A percentile compares a stretch with the other conserved stretches of the same genome.
phyloP scores from a whole-genome alignment of 2,113 vertebrate species.

The Thamnophis sirtalis region DNA sequence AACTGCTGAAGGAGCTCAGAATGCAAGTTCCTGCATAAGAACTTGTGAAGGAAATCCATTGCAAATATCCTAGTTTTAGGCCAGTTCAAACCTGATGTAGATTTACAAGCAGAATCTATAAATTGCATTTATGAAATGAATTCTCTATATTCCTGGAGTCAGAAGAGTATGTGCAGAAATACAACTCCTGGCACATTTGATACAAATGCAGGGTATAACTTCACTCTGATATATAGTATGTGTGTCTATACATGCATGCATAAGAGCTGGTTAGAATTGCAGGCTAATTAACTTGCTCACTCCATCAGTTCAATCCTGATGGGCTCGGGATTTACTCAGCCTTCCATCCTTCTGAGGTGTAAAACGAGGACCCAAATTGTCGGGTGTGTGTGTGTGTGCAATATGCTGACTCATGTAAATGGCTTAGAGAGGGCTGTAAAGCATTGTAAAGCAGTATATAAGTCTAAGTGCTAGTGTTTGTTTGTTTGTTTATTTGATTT shows the following conservation, averaged over 20 bases:
- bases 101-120: not conserved
- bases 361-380: too few relatives aligned
- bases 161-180: not conserved
- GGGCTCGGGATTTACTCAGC: too few relatives aligned
- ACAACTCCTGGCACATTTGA: slow-evolving; percentile 13
- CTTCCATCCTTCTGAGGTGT: too few relatives aligned
- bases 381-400: too few relatives aligned
- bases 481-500: not conserved
- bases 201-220: slow-evolving; percentile 44
- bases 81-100: not conserved
- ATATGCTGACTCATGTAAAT: too few relatives aligned
- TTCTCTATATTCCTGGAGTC: not conserved
- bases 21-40: not conserved
- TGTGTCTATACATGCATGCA: not conserved
- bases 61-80: not conserved
- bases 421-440: too few relatives aligned
- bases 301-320: too few relatives aligned
- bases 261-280: too few relatives aligned
- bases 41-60: not conserved
- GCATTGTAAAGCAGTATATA: too few relatives aligned
- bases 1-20: not conserved
- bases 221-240: not conserved
- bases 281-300: too few relatives aligned
- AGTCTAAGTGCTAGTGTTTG: not conserved
- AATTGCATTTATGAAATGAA: not conserved